Base-by-base conservation (phyloP, 1,140 invertebrate species). In the Holcopasites calliopsidis region DNA sequence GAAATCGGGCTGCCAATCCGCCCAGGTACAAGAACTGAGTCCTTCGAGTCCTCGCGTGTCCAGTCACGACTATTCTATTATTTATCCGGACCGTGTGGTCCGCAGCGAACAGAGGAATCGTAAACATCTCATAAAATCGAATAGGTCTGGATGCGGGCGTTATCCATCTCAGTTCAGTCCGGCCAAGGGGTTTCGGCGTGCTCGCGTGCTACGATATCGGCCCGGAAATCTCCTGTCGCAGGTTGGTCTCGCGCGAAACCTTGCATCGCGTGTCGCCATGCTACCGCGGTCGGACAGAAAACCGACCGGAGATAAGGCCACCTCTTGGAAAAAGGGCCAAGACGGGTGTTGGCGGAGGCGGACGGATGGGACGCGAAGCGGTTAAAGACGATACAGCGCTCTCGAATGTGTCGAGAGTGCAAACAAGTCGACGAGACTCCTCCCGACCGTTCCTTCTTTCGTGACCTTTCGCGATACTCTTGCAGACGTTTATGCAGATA, bases 211-310 rank as follows among this genome's bases (percentile, higher is more conserved):
- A 47, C 65, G 68, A 76, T 89, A 88, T 89, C 88, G 76, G 66
- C n/a, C 52, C 66, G 76, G 79, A 84, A 85, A 89, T 88, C 88
- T 88, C 80, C 77, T 87, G 85, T 87, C 86, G 77, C 85, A 79
- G 75, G 77, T 82, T 76, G 81, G 79, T 80, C 73, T 86, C 77
- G 80, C 80, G 85, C 72, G 84, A 82, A 82, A 84, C 73, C 71
- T 71, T 80, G 71, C 80, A 79, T 89, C 79, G 88, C 88, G 88
- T 89, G 87, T 76, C 79, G 83, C 85, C 75, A 86, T 70, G 79
- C 76, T 79, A 78, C 77, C 74, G 76, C 57, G 75, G 76, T 77
- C 69, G 61, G 80, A 85, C 72, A 87, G n/a, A 84, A 81, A 86
- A 79, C 64, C 44, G 58, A 65, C 23, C 62, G 57, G 49, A 87